Percentiles rank a stretch among this genome's conserved stretches.
Conservation (phyloP, 2,113 vertebrate genomes). For the Smithornis capensis region DNA sequence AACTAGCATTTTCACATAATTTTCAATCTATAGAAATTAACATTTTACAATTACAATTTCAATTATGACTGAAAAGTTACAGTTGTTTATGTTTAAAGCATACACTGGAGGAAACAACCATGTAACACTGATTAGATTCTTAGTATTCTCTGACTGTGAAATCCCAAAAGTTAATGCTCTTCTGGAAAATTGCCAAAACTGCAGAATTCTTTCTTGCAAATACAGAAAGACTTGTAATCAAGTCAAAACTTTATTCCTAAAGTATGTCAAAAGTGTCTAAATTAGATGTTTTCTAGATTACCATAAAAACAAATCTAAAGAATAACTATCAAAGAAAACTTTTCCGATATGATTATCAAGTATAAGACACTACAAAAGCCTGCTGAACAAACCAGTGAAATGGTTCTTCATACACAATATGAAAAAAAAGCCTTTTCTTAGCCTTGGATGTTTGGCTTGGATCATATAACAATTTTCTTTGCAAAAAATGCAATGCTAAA, state of each 20-base stretch:
- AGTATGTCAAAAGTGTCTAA: background rate
- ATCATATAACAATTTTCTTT: background rate
- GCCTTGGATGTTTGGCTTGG: background rate
- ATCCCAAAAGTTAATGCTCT: background rate
- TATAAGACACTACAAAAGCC: background rate
- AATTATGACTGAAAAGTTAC: background rate
- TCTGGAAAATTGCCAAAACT: background rate
- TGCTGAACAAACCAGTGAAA: background rate
- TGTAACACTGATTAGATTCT: background rate
- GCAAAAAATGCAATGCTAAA: background rate
- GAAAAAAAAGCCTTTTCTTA: background rate
- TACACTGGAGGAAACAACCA: background rate
- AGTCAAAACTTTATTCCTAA: background rate
- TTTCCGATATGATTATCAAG: background rate
- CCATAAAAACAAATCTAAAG: background rate
- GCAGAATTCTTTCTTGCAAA: background rate
- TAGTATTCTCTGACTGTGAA: background rate
- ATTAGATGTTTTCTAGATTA: background rate
- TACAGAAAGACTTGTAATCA: background rate
- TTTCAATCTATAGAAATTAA: background rate
- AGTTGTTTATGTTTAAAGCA: background rate
- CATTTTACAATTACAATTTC: background rate
- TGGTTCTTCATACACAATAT: background rate
- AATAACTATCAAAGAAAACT: background rate
- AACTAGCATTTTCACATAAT: background rate